Evolutionary conservation across 1,140 invertebrate species (phyloP), one percentile per base, ranked within the genome.

Genomic region (Dreissena polymorpha): DNA sequence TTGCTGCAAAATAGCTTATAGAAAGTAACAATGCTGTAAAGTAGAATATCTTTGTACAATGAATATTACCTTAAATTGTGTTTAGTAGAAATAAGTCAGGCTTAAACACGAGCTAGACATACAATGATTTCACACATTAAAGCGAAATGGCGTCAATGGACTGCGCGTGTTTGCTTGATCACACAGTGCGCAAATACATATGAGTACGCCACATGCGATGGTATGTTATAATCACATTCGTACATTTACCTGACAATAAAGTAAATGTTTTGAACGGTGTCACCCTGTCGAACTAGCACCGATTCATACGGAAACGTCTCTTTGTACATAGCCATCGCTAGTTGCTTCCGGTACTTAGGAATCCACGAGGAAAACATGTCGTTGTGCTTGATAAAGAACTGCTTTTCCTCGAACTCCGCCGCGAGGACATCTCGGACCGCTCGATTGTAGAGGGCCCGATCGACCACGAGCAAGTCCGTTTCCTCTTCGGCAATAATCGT

Each of bases 271-370:
- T 87, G 83, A 0, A 91, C 87, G 3, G 84, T 73, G 10, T 91
- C 90, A 16, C 92, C 92, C 71, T 93, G 92, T 77, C 87, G 82
- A 0, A 89, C 88, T 0, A 93, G 73, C 16, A 87, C 65, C 10
- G 86, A 88, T 49, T 93, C 91, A 75, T 91, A 93, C 0, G 86
- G 83, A 50, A 88, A 89, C 1, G 81, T 87, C 55, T 92, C 90
- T 72, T 91, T 91, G 76, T 91, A 90, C 53, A 93, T 78, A 0
- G 92, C 91, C 90, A 93, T 92, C 8, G 91, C 88, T 12, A 93
- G 85, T 79, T 93, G 92, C 74, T 92, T 91, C 73, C 88, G 87
- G 83, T 92, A 92, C 75, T 91, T 91, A 8, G 92, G 89, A 18
- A 90, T 78, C 92, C 91, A 92, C 21, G 84, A 87, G 0, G 85